Percentiles rank a stretch among this genome's conserved stretches.
phyloP scores from a whole-genome alignment of 2,113 vertebrate genomes.

The Prolemur simus region DNA sequence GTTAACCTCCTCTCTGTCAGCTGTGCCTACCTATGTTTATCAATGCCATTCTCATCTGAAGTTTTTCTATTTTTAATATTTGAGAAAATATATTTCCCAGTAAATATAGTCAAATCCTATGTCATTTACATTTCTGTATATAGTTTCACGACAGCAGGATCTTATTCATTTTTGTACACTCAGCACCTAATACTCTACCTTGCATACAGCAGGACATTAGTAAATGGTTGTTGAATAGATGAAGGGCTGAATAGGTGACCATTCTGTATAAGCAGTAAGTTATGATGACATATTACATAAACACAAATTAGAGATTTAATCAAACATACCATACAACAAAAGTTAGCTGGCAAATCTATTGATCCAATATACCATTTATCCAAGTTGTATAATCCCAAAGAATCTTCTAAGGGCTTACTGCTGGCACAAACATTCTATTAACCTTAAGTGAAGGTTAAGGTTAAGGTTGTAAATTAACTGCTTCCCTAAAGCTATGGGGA shows the following conservation, averaged over 20 bases:
- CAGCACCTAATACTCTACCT: not conserved
- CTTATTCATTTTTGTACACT: not conserved
- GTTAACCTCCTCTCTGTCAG: conserved; percentile 11
- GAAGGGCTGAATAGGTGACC: not conserved
- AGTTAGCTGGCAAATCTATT: not conserved
- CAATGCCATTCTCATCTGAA: not conserved
- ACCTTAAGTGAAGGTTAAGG: not conserved
- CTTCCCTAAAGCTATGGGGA: not conserved
- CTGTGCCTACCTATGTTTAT: not conserved
- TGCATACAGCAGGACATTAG: not conserved
- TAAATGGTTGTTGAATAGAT: not conserved
- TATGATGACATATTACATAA: not conserved
- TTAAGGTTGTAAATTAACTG: not conserved
- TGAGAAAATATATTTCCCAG: not conserved
- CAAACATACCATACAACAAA: not conserved
- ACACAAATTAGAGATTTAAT: not conserved
- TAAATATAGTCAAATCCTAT: conserved; percentile 4
- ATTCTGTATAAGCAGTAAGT: not conserved
- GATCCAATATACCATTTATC: not conserved
- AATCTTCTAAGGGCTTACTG: not conserved
- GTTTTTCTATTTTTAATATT: not conserved
- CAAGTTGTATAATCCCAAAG: not conserved
- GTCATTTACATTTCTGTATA: not conserved
- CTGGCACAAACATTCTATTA: not conserved
- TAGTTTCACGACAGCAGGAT: not conserved